phyloP scores from a whole-genome alignment of 2,113 vertebrate species.

The Chaetura pelagica region DNA sequence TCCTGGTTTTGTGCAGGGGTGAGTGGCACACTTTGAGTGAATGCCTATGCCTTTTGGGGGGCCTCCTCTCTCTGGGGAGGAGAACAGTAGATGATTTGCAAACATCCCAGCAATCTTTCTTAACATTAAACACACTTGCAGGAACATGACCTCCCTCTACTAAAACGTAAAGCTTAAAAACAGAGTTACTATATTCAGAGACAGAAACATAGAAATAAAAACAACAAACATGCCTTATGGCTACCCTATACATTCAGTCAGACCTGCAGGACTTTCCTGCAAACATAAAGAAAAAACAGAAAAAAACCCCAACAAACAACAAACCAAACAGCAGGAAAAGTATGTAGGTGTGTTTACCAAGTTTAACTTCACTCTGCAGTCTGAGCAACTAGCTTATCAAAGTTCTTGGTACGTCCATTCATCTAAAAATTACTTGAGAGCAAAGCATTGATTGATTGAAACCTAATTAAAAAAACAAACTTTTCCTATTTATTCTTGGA shows the following conservation, averaged over 20 bases:
- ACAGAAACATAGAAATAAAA: conserved; percentile 11
- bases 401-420: not conserved
- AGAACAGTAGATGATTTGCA: not conserved
- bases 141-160: conserved; percentile 21
- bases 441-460: not conserved
- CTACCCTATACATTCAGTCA: not conserved
- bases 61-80: not conserved
- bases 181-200: conserved; percentile 23
- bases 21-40: not conserved
- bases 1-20: not conserved
- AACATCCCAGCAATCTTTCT: not conserved
- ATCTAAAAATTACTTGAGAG: conserved; percentile 20
- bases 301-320: not conserved
- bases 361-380: not conserved
- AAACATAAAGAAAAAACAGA: not conserved
- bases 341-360: not conserved
- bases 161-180: conserved; percentile 44
- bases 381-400: not conserved
- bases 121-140: conserved; percentile 15
- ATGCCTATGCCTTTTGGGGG: not conserved
- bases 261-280: rapidly evolving
- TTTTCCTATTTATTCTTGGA: not conserved
- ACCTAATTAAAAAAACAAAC: not conserved
- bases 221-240: not conserved
- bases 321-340: not conserved